Evolutionary conservation across 2,113 vertebrate genomes (phyloP).

Genomic region (Gyps fulvus): DNA sequence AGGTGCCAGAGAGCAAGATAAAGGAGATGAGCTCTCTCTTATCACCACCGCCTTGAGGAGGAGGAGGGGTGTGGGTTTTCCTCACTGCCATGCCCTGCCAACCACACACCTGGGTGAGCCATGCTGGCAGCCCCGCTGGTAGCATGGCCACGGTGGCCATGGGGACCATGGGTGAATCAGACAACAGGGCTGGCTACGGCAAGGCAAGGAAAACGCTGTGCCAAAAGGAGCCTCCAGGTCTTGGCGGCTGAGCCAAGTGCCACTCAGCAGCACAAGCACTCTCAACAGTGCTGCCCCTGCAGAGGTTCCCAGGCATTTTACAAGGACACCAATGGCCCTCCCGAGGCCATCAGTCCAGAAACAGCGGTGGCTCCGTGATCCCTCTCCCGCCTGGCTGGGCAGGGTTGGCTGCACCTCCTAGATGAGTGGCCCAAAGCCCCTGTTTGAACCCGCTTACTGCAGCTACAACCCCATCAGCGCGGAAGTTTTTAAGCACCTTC

Average conservation of each 20-base stretch:
- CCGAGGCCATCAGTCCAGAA: not conserved
- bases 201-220: not conserved
- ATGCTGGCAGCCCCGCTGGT: not conserved
- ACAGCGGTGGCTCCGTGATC: not conserved
- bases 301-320: not conserved
- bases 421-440: not conserved
- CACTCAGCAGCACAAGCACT: too few species aligned
- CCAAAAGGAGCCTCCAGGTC: not conserved
- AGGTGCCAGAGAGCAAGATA: not conserved
- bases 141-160: not conserved
- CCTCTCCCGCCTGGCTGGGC: too few species aligned
- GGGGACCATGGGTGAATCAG: fast-evolving
- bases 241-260: not conserved
- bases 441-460: not conserved
- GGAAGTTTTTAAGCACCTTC: not conserved
- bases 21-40: not conserved
- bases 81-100: not conserved
- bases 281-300: not conserved
- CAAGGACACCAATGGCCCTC: not conserved
- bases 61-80: not conserved
- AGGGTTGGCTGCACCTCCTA: not conserved
- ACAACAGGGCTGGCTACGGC: not conserved
- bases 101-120: not conserved
- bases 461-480: fast-evolving
- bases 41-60: not conserved